phyloP scores from a whole-genome alignment of 2,113 vertebrate species.

The Tetrax tetrax region DNA sequence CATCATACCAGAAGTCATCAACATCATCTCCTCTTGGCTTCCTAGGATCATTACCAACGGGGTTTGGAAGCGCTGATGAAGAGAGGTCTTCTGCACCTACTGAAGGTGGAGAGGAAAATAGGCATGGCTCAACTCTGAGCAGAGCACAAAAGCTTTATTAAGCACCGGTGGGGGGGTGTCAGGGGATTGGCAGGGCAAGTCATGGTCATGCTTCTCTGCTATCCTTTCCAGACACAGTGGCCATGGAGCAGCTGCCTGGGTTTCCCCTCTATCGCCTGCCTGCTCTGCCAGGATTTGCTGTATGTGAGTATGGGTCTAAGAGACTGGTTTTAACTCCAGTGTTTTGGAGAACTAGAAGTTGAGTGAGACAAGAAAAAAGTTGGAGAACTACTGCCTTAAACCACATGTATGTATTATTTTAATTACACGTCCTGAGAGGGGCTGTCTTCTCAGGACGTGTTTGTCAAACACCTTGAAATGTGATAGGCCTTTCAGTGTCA shows the following conservation, averaged over 20 bases:
- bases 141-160: neutral
- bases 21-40: neutral
- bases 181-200: neutral
- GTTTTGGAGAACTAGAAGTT: neutral
- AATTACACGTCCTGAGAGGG: neutral
- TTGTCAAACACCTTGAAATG: constrained; percentile 7
- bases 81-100: neutral
- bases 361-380: neutral
- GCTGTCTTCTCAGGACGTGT: neutral
- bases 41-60: neutral
- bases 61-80: neutral
- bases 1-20: neutral
- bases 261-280: neutral
- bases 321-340: neutral
- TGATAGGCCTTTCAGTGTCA: neutral
- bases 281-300: neutral
- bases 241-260: neutral
- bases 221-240: neutral
- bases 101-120: neutral
- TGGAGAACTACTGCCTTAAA: neutral
- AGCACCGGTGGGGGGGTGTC: neutral
- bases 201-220: neutral
- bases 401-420: neutral
- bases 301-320: neutral
- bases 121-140: neutral